Conservation (phyloP, 2,113 vertebrate genomes). For the Corydoras sp. region DNA sequence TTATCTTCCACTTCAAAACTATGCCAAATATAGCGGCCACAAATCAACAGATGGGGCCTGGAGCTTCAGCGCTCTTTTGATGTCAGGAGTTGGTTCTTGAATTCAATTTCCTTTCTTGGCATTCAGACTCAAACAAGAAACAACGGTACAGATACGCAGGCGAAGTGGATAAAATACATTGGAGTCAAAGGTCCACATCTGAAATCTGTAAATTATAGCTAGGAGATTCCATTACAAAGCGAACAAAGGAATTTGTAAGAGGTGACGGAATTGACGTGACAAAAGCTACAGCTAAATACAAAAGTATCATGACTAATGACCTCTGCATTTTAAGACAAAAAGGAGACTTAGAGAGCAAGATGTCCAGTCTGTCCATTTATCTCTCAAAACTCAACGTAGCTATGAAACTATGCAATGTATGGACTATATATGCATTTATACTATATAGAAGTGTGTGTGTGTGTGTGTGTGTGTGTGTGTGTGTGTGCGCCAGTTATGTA, state of each 20-base stretch:
- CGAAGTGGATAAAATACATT: neutral
- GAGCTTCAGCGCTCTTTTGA: conserved; percentile 39
- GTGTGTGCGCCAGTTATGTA: no score
- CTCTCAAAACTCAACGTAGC: no score
- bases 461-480: no score
- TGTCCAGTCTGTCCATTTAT: no score
- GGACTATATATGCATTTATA: neutral
- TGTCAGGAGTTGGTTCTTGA: conserved; percentile 29
- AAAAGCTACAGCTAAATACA: neutral
- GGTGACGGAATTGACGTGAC: neutral
- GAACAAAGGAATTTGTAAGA: neutral
- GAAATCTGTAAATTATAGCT: neutral
- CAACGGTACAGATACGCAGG: conserved; percentile 10
- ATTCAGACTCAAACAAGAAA: conserved; percentile 16
- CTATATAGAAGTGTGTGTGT: no score
- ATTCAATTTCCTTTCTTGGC: conserved; percentile 29
- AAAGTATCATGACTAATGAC: neutral
- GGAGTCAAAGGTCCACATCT: neutral
- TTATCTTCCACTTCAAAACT: conserved; percentile 46
- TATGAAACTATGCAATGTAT: no score
- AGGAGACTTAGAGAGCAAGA: no score
- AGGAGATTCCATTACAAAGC: neutral
- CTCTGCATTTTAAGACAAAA: no score
- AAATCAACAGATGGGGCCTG: conserved; percentile 25
- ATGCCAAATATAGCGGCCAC: conserved; percentile 34